Conservation (phyloP, 2,113 vertebrate genomes). For the Python bivittatus region DNA sequence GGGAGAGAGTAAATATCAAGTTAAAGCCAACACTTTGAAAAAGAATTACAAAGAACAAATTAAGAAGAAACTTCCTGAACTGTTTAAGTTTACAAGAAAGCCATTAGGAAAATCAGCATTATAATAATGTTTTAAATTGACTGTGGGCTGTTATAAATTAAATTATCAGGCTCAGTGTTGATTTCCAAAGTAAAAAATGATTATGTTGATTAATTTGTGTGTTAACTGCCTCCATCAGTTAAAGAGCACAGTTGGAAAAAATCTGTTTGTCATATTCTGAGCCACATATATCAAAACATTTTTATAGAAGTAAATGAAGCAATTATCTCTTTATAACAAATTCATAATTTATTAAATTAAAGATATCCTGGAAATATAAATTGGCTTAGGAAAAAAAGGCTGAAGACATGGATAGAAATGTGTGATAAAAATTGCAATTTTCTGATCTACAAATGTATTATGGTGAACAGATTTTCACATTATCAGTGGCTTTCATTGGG, state of each 20-base stretch:
- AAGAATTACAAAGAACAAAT: slow-evolving; percentile 28
- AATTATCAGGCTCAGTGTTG: slow-evolving; percentile 19
- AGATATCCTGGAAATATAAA: not conserved
- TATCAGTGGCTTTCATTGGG: not conserved
- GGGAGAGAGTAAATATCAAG: not conserved
- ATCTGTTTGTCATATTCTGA: slow-evolving; percentile 23
- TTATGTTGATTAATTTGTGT: slow-evolving; percentile 24
- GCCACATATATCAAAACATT: slow-evolving; percentile 16
- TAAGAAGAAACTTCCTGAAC: slow-evolving; percentile 1
- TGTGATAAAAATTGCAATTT: too few relatives aligned
- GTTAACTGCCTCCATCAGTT: slow-evolving; percentile 12
- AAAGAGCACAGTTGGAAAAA: not conserved
- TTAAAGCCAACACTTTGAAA: slow-evolving; percentile 37
- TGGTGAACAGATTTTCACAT: not conserved
- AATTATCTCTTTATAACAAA: slow-evolving; percentile 5
- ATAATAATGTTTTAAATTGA: slow-evolving; percentile 29
- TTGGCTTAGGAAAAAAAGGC: not conserved
- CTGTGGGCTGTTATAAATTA: slow-evolving; percentile 17
- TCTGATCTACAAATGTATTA: too few relatives aligned
- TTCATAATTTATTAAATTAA: not conserved
- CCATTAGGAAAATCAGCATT: slow-evolving; percentile 34
- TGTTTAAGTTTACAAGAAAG: slow-evolving; percentile 32
- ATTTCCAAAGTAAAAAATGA: slow-evolving; percentile 21
- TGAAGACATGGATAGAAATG: not conserved
- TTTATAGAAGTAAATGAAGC: not conserved